Conservation (phyloP, 2,888 invertebrate species). For the Nomada ruficornis region DNA sequence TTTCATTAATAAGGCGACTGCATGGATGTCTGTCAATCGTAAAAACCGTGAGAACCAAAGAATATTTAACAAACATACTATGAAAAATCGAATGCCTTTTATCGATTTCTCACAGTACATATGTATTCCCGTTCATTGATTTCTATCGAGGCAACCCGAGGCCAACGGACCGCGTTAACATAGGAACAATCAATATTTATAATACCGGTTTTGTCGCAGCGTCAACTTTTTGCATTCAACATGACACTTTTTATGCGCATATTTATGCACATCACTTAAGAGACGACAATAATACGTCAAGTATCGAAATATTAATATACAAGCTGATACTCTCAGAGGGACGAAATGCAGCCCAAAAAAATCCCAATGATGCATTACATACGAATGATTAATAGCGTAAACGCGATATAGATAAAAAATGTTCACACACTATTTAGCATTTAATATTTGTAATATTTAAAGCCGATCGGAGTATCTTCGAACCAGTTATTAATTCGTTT, state of each 20-base stretch:
- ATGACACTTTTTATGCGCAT: conserved; percentile 40
- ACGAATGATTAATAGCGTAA: not conserved
- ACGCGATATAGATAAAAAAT: not conserved
- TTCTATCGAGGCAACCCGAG: conserved; percentile 37
- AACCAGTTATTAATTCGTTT: not conserved
- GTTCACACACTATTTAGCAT: too few relatives aligned
- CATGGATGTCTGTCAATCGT: not conserved
- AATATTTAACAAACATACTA: conserved; percentile 13
- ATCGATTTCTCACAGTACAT: conserved; percentile 58
- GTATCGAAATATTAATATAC: conserved; percentile 7
- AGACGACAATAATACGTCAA: conserved; percentile 18
- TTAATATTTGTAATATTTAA: too few relatives aligned
- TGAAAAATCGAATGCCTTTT: conserved; percentile 50
- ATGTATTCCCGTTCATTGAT: conserved; percentile 28
- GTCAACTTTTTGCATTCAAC: conserved; percentile 14
- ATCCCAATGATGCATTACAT: too few relatives aligned
- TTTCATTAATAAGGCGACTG: not conserved
- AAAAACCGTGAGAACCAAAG: conserved; percentile 14
- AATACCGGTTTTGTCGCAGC: conserved; percentile 52
- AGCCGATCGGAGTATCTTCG: too few relatives aligned
- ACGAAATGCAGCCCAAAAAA: not conserved
- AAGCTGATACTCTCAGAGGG: not conserved
- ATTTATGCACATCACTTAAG: conserved; percentile 26
- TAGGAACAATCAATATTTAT: conserved; percentile 56
- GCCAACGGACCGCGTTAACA: conserved; percentile 34